These are phyloP conservation scores for Bathynomus jamesi DNA, from an alignment of 1,140 invertebrate genomes.

Conservation along the genomic window DNA sequence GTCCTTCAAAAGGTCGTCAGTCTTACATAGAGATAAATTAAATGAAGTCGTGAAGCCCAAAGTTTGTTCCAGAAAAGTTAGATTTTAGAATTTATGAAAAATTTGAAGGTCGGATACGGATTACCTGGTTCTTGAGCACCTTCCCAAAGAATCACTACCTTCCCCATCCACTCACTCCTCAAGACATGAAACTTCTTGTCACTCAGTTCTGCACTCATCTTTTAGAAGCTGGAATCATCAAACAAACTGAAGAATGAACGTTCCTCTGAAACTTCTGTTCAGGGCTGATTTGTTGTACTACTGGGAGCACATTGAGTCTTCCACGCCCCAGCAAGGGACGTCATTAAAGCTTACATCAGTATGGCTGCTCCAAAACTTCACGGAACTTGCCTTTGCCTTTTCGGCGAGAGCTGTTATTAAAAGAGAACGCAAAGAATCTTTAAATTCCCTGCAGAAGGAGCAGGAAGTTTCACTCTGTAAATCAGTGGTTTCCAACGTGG, in stretches of 20 bases:
- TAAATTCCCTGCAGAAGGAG: too few relatives aligned
- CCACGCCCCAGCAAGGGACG: slow-evolving; percentile 55
- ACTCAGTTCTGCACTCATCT: slow-evolving; percentile 78
- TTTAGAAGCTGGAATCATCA: slow-evolving; percentile 72
- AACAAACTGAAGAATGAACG: slow-evolving; percentile 64
- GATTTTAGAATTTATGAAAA: slow-evolving; percentile 74
- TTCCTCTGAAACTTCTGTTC: slow-evolving; percentile 57
- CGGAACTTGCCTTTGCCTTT: slow-evolving; percentile 18
- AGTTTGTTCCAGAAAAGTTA: slow-evolving; percentile 71
- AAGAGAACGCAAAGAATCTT: too few relatives aligned
- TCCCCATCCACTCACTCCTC: slow-evolving; percentile 52
- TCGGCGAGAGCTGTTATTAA: slow-evolving; percentile 42
- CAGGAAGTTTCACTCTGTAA: too few relatives aligned
- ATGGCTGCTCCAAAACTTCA: slow-evolving; percentile 45
- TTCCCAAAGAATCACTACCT: slow-evolving; percentile 61
- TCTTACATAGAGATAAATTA: slow-evolving; percentile 58
- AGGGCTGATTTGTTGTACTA: slow-evolving; percentile 79
- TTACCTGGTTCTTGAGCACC: slow-evolving; percentile 78
- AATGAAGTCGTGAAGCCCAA: slow-evolving; percentile 58
- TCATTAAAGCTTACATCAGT: slow-evolving; percentile 56
- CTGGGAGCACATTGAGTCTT: slow-evolving; percentile 69
- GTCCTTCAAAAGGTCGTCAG: slow-evolving; percentile 74
- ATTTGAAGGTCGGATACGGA: slow-evolving; percentile 84
- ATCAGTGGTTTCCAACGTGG: too few relatives aligned
- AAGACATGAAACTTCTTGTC: slow-evolving; percentile 65